These are phyloP conservation scores for Scomber japonicus DNA, from an alignment of 2,113 vertebrate species.

Conservation along the genomic window DNA sequence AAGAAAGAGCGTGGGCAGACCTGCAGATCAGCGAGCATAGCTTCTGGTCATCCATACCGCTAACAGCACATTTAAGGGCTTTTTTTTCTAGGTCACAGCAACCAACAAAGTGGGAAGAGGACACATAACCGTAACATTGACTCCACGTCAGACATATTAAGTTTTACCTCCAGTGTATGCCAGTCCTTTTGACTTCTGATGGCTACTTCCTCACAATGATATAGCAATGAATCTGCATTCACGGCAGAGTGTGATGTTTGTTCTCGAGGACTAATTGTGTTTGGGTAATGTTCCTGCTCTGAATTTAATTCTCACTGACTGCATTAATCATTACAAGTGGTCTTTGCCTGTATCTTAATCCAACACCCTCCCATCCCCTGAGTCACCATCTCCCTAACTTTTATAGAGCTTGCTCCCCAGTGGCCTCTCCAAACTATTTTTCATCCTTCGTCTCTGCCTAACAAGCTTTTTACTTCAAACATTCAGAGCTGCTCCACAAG, in stretches of 20 bases:
- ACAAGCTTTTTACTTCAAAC: constrained; percentile 47
- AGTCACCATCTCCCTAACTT: constrained; percentile 29
- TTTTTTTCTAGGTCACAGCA: constrained; percentile 34
- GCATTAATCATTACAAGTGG: constrained; percentile 84
- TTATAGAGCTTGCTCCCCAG: constrained; percentile 30
- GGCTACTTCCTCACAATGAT: constrained; percentile 54
- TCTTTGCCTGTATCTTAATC: constrained; percentile 79
- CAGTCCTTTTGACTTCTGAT: constrained; percentile 51
- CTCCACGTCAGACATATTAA: constrained; percentile 12
- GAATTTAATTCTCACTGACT: constrained; percentile 82
- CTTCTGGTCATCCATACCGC: constrained; percentile 25
- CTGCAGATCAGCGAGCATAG: constrained; percentile 33
- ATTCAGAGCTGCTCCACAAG: constrained; percentile 52
- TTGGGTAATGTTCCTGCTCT: constrained; percentile 83
- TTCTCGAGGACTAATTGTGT: constrained; percentile 85
- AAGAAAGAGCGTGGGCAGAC: constrained; percentile 40
- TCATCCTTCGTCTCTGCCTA: constrained; percentile 39
- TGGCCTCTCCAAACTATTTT: constrained; percentile 33
- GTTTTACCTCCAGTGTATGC: constrained; percentile 14
- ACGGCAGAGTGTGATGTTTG: constrained; percentile 75
- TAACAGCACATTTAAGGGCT: constrained; percentile 23
- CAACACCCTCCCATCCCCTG: constrained; percentile 33
- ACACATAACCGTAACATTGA: background rate
- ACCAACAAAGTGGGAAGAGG: background rate
- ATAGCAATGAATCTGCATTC: constrained; percentile 67